phyloP scores from a whole-genome alignment of 1,140 invertebrate species.

The Drosophila punjabiensis region DNA sequence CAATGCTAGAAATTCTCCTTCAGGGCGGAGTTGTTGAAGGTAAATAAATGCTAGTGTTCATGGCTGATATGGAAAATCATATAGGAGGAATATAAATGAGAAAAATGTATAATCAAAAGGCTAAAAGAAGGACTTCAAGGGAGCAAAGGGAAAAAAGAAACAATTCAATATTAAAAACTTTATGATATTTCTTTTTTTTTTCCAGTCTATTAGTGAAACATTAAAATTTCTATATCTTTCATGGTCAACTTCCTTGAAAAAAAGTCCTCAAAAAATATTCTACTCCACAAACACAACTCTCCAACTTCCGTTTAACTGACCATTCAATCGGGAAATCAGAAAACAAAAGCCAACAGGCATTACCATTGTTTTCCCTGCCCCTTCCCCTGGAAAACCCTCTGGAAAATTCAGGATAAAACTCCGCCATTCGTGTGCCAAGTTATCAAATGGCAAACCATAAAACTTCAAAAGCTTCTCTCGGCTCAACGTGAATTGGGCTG shows the following conservation, averaged over 20 bases:
- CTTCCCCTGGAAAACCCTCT: neutral
- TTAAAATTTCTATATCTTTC: too few relatives aligned
- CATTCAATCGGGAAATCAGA: slow-evolving; percentile 15
- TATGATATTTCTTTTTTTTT: too few relatives aligned
- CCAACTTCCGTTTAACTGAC: slow-evolving; percentile 9
- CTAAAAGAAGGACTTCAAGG: neutral
- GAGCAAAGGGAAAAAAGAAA: neutral
- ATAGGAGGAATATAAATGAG: neutral
- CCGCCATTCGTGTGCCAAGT: slow-evolving; percentile 28
- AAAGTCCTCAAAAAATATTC: neutral
- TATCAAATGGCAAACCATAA: slow-evolving; percentile 70
- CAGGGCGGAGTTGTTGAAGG: slow-evolving; percentile 40
- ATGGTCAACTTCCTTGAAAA: neutral
- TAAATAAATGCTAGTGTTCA: slow-evolving; percentile 40
- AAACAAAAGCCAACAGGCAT: slow-evolving; percentile 18
- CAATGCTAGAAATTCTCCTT: slow-evolving; percentile 27
- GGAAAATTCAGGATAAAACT: slow-evolving; percentile 8
- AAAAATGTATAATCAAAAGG: neutral
- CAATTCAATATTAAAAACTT: neutral
- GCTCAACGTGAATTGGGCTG: slow-evolving; percentile 56
- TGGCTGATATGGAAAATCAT: neutral
- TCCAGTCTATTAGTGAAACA: neutral
- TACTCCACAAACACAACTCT: neutral
- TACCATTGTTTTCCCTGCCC: slow-evolving; percentile 10
- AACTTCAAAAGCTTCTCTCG: slow-evolving; percentile 65